Conservation (phyloP, 2,797 vertebrate genomes). For the Pangasius krempfi region DNA sequence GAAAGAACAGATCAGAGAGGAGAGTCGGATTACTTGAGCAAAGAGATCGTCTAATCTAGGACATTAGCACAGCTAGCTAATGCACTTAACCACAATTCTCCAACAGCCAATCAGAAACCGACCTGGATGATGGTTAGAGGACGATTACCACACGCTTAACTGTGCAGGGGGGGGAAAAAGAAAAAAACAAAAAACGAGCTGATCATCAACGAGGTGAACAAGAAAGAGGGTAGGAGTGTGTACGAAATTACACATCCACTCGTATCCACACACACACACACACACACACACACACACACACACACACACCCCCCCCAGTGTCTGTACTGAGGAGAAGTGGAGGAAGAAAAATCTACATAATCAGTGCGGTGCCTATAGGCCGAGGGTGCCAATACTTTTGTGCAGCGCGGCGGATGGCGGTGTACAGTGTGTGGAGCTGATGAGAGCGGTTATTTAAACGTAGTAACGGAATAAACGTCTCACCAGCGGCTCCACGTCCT, state of each 20-base stretch:
- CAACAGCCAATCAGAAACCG: slow-evolving; percentile 8
- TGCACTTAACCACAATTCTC: not conserved
- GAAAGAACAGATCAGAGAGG: not conserved
- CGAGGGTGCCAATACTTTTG: not conserved
- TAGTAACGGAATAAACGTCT: slow-evolving; percentile 25
- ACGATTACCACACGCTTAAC: not conserved
- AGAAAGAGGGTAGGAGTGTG: not conserved
- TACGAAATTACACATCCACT: not conserved
- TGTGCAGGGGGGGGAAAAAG: not conserved
- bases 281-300: not conserved
- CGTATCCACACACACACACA: not conserved
- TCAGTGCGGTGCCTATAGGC: not conserved
- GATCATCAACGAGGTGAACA: not conserved
- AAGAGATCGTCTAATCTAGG: not conserved
- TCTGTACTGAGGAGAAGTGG: not conserved
- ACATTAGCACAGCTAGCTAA: slow-evolving; percentile 12
- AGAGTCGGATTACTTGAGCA: not conserved
- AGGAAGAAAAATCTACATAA: not conserved
- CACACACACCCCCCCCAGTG: not conserved
- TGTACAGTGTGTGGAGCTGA: not conserved
- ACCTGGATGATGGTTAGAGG: not conserved
- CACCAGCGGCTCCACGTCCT: slow-evolving; percentile 93
- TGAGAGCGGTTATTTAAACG: not conserved
- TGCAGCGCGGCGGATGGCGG: not conserved
- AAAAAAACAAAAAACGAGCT: not conserved